Evolutionary conservation across 2,113 vertebrate species (phyloP).

Genomic region (Axis porcinus): DNA sequence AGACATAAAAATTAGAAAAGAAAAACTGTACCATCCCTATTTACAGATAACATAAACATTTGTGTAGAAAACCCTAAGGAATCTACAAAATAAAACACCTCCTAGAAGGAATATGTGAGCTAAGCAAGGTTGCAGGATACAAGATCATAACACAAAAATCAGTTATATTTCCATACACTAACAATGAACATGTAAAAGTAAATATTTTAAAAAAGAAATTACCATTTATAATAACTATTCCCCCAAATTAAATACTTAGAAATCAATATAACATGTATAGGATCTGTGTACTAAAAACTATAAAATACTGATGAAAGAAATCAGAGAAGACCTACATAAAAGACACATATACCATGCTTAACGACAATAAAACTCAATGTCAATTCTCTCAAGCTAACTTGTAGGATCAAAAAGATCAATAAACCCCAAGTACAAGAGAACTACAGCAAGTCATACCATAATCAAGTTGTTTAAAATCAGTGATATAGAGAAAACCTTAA

Average conservation of each 20-base stretch:
- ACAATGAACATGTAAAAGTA: background rate
- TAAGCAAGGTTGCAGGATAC: background rate
- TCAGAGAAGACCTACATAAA: background rate
- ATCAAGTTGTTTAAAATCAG: background rate
- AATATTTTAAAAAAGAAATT: background rate
- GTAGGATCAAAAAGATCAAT: background rate
- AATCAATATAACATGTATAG: background rate
- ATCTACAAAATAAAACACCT: background rate
- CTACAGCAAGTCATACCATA: background rate
- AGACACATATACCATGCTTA: background rate
- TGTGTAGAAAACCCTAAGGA: background rate
- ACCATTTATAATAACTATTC: background rate
- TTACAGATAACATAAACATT: background rate
- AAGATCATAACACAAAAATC: background rate
- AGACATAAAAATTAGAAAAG: background rate
- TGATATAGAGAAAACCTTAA: background rate
- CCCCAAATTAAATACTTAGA: background rate
- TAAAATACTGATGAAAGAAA: background rate
- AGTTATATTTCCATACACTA: background rate
- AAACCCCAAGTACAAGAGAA: background rate
- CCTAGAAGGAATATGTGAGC: background rate
- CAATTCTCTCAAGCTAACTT: background rate
- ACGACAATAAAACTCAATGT: background rate
- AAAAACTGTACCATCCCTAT: background rate
- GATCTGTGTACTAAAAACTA: background rate